These are phyloP conservation scores for Kryphioiulus occultus DNA, from an alignment of 2,888 invertebrate genomes.

Conservation along the genomic window DNA sequence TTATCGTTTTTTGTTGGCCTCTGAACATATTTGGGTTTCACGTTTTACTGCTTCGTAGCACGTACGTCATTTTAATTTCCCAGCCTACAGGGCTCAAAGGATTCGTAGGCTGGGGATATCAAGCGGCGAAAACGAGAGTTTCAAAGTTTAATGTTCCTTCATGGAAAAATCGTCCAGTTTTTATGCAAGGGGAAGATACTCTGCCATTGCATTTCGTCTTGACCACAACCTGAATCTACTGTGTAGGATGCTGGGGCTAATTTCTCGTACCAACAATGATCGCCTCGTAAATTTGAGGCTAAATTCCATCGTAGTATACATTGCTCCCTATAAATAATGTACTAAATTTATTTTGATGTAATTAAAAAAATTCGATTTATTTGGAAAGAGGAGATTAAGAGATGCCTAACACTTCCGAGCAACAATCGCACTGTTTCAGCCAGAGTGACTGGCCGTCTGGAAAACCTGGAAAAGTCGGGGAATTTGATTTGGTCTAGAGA, in stretches of 20 bases:
- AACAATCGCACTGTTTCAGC: too few species aligned
- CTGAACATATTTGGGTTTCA: slow-evolving; percentile 7
- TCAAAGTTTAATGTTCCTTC: not conserved
- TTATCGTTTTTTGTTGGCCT: slow-evolving; percentile 2
- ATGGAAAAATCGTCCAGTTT: slow-evolving; percentile 26
- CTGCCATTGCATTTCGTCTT: not conserved
- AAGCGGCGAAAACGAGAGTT: slow-evolving; percentile 15
- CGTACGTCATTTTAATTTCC: slow-evolving; percentile 35
- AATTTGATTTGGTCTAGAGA: too few species aligned
- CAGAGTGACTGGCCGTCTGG: too few species aligned
- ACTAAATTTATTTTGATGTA: too few species aligned
- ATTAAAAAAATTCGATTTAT: too few species aligned
- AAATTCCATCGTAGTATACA: not conserved
- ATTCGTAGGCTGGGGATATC: not conserved
- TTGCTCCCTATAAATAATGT: too few species aligned
- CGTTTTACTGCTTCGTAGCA: slow-evolving; percentile 4
- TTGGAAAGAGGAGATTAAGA: too few species aligned
- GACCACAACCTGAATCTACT: not conserved
- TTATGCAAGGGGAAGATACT: not conserved
- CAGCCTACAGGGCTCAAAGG: not conserved
- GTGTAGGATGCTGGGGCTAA: not conserved
- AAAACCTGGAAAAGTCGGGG: too few species aligned
- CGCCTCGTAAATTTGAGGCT: not conserved
- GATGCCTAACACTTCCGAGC: too few species aligned
- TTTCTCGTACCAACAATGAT: not conserved